Conservation (phyloP, 2,888 invertebrate species). For the Tenthredo distinguenda region DNA sequence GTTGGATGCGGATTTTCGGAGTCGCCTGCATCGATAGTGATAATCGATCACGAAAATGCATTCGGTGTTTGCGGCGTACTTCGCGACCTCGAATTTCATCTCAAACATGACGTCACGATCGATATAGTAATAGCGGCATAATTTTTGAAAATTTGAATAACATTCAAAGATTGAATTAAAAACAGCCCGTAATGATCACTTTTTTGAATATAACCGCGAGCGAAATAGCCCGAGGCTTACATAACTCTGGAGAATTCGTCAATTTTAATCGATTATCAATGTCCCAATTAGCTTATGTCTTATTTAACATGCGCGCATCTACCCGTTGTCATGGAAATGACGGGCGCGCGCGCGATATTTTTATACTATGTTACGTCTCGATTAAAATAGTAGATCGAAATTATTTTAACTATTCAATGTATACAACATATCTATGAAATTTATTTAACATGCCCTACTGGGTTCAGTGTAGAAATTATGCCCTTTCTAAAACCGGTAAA, state of each 20-base stretch:
- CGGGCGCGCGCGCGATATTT: conserved; percentile 45
- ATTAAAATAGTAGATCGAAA: conserved; percentile 30
- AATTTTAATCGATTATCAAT: conserved; percentile 10
- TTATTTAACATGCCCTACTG: conserved; percentile 77
- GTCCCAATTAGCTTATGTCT: conserved; percentile 34
- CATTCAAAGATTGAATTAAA: background rate
- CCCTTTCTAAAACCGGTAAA: conserved; percentile 79
- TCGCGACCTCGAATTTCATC: background rate
- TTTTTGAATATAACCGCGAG: background rate
- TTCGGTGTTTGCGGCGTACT: background rate
- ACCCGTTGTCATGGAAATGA: conserved; percentile 27
- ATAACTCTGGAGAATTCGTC: background rate
- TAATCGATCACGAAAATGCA: conserved; percentile 23
- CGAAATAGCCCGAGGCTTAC: background rate
- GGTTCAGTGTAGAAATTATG: conserved; percentile 69
- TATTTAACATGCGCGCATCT: conserved; percentile 41
- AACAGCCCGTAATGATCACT: background rate
- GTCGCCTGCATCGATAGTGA: background rate
- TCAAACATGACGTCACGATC: background rate
- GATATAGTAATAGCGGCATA: background rate
- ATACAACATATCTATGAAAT: conserved; percentile 31
- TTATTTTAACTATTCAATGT: conserved; percentile 23
- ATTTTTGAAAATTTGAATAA: conserved; percentile 7
- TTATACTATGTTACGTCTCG: conserved; percentile 37
- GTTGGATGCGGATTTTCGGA: background rate